phyloP scores from a whole-genome alignment of 1,140 invertebrate species.

The Drosophila parvula region DNA sequence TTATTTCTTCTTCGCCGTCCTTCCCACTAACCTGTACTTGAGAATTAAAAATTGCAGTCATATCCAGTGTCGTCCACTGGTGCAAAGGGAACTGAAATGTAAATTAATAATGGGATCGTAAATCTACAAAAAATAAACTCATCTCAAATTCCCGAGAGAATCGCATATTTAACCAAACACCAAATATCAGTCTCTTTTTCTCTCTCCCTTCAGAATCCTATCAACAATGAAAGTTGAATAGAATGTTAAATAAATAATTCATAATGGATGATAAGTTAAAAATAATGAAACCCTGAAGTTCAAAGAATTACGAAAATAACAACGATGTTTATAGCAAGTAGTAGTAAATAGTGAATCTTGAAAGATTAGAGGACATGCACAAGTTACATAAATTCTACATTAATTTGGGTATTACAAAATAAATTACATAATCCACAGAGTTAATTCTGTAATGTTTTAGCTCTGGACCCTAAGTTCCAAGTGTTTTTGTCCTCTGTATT shows the following conservation, averaged over 20 bases:
- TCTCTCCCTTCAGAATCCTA: neutral
- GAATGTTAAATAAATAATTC: too few species aligned
- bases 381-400: neutral
- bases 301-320: neutral
- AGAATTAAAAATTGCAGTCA: conserved; percentile 26
- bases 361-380: neutral
- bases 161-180: conserved; percentile 13
- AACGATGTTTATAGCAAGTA: neutral
- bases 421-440: neutral
- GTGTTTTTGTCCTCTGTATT: too few species aligned
- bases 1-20: neutral
- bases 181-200: conserved; percentile 3
- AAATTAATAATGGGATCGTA: conserved; percentile 22
- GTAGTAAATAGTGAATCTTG: neutral
- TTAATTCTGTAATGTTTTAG: neutral
- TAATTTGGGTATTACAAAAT: neutral
- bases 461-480: neutral
- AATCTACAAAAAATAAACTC: conserved; percentile 4
- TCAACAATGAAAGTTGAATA: neutral
- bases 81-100: conserved; percentile 27
- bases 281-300: conserved; percentile 16
- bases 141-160: neutral
- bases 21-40: conserved; percentile 26
- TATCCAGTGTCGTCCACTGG: conserved; percentile 40
- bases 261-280: neutral